Evolutionary conservation across 2,113 vertebrate species (phyloP).

Genomic region (Thalassarche chlororhynchos): DNA sequence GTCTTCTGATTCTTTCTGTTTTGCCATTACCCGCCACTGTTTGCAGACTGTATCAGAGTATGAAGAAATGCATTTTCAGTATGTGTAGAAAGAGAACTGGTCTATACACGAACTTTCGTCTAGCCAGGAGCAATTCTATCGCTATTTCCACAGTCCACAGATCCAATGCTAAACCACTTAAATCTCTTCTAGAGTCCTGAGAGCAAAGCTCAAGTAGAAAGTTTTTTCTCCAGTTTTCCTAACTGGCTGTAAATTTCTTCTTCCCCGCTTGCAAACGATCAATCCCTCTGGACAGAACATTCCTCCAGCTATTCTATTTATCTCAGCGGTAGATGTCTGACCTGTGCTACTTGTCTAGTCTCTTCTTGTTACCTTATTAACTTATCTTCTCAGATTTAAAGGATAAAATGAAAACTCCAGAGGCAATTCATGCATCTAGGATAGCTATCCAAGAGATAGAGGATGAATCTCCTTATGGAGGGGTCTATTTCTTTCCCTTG

Average conservation of each 20-base stretch:
- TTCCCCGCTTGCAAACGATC: neutral
- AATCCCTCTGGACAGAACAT: neutral
- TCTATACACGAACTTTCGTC: neutral
- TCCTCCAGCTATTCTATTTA: neutral
- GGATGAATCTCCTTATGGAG: neutral
- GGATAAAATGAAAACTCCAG: neutral
- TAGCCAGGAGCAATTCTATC: neutral
- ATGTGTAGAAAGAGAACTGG: neutral
- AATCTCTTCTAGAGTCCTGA: neutral
- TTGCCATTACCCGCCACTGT: rapidly evolving
- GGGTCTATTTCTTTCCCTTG: neutral
- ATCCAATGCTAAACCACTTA: neutral
- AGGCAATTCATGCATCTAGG: neutral
- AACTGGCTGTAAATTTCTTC: neutral
- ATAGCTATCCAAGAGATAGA: neutral
- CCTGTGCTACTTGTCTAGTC: neutral
- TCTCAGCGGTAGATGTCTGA: neutral
- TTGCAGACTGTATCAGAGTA: neutral
- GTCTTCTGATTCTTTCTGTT: neutral
- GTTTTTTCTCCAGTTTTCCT: neutral
- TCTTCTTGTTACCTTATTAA: neutral
- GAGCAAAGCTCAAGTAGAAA: neutral
- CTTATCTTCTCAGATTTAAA: neutral
- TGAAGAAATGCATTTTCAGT: neutral
- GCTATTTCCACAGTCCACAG: neutral